phyloP scores from a whole-genome alignment of 2,113 vertebrate species.

The Antechinus stuartii region DNA sequence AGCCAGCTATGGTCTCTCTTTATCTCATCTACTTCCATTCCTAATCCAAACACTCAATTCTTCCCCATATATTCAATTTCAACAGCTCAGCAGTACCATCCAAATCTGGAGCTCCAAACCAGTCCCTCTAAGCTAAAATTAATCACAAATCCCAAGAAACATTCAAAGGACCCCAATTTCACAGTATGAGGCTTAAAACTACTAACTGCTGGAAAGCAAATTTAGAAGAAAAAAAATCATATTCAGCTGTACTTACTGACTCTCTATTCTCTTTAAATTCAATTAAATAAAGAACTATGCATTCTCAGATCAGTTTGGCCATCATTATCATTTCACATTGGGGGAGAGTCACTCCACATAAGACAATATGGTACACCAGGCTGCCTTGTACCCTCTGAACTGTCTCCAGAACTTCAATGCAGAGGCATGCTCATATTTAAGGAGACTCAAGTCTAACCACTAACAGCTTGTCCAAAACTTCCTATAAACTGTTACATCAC shows the following conservation, averaged over 20 bases:
- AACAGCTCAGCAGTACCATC: constrained; percentile 56
- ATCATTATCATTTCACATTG: neutral
- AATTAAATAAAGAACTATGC: neutral
- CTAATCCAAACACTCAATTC: constrained; percentile 33
- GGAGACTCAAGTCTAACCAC: neutral
- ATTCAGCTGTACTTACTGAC: neutral
- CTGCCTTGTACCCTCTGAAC: neutral
- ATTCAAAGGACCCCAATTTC: constrained; percentile 25
- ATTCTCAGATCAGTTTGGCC: neutral
- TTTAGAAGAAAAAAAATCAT: constrained; percentile 49
- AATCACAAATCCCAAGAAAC: constrained; percentile 17
- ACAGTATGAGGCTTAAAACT: constrained; percentile 29
- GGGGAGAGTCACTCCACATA: neutral
- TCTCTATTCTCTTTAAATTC: neutral
- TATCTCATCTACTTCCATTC: constrained; percentile 39
- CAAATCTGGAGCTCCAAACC: constrained; percentile 42
- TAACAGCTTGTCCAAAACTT: neutral
- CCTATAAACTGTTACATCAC: neutral
- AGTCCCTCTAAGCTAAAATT: constrained; percentile 51
- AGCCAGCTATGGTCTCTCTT: neutral
- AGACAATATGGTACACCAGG: neutral
- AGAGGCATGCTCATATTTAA: neutral
- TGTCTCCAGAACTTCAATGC: neutral
- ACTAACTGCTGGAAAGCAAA: constrained; percentile 36
- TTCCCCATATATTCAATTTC: constrained; percentile 17